Conservation (phyloP, 2,888 invertebrate genomes). For the Blera fallax region DNA sequence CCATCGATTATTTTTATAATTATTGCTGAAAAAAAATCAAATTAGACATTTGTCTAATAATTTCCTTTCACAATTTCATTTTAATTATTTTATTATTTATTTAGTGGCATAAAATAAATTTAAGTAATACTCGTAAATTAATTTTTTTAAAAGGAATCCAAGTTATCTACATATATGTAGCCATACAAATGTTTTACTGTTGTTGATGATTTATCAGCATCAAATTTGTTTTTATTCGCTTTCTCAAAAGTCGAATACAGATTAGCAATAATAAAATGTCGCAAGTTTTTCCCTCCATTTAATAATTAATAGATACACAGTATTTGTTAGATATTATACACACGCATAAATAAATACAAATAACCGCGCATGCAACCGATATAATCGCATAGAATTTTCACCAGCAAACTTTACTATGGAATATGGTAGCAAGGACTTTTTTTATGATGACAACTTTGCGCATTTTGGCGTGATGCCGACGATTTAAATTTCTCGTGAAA, state of each 20-base stretch:
- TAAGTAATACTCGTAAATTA: conserved; percentile 23
- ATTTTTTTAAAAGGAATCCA: conserved; percentile 15
- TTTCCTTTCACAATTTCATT: conserved; percentile 30
- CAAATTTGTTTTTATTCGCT: conserved; percentile 41
- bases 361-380: conserved; percentile 42
- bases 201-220: conserved; percentile 46
- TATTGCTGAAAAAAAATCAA: not conserved
- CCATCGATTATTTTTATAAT: not conserved
- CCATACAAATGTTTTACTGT: not conserved
- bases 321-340: conserved; percentile 23
- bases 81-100: conserved; percentile 35
- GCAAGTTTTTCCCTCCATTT: conserved; percentile 8
- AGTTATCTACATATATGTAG: not conserved
- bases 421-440: not conserved
- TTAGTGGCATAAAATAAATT: conserved; percentile 28
- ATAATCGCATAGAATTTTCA: conserved; percentile 21
- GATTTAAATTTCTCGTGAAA: not conserved
- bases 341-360: conserved; percentile 23
- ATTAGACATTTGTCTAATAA: conserved; percentile 24
- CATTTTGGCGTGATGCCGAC: conserved; percentile 1
- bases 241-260: conserved; percentile 10
- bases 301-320: not conserved
- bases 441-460: not conserved
- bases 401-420: conserved; percentile 10
- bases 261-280: conserved; percentile 48